Evolutionary conservation across 30 jellyfish, hydroid and myxozoan species (phyloP).

Genomic region (Morbakka virulenta): DNA sequence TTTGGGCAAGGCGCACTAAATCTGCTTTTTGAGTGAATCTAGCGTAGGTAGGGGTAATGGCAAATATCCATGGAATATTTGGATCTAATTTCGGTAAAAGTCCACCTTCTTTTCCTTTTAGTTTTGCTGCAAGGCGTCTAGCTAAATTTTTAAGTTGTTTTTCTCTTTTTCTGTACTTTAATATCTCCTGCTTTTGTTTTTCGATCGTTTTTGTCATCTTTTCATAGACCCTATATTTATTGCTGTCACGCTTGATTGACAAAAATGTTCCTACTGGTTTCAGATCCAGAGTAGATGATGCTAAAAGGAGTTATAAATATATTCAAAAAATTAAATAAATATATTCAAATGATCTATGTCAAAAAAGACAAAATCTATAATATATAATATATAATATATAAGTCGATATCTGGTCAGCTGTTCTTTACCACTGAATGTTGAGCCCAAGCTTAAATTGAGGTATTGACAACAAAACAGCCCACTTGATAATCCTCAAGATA

Average conservation of each 20-base stretch:
- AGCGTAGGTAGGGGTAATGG: conserved; percentile 90
- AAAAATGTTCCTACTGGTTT: background rate
- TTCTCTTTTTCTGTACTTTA: conserved; percentile 23
- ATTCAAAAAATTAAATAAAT: too few relatives aligned
- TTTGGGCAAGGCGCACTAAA: conserved; percentile 80
- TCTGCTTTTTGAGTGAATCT: conserved; percentile 97
- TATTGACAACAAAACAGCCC: too few relatives aligned
- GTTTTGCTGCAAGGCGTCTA: conserved; percentile 74
- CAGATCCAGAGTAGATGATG: background rate
- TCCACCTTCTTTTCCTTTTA: conserved; percentile 72
- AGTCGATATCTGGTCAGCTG: too few relatives aligned
- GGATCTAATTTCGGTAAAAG: conserved; percentile 90
- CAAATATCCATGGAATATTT: conserved; percentile 91
- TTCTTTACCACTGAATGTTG: too few relatives aligned
- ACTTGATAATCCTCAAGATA: too few relatives aligned
- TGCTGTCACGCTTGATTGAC: background rate
- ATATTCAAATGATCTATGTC: too few relatives aligned
- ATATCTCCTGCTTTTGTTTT: conserved; percentile 32
- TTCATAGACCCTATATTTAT: background rate
- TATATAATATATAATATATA: too few relatives aligned
- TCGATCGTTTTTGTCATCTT: conserved; percentile 19
- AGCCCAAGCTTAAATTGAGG: too few relatives aligned
- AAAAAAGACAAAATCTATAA: too few relatives aligned
- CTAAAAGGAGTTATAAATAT: too few relatives aligned
- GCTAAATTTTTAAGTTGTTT: conserved; percentile 77